A percentile compares a stretch with the other conserved stretches of the same genome.
Evolutionary conservation across 2,113 vertebrate genomes (phyloP).

Genomic region (Clarias gariepinus): DNA sequence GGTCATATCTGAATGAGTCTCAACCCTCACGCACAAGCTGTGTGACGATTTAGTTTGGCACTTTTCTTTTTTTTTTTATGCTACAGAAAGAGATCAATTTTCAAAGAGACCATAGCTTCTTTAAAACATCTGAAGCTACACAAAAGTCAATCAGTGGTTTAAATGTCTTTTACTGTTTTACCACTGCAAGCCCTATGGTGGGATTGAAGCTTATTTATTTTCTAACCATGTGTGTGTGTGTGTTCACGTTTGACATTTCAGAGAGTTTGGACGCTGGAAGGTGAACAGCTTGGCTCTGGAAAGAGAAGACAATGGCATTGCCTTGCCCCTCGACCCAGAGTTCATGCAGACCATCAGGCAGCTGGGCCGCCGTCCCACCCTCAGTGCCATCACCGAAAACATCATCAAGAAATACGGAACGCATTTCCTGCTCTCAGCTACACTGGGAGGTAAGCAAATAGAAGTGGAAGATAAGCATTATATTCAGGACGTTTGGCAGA

Average conservation of each 20-base stretch:
- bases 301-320: constrained; percentile 77
- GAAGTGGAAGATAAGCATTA: not conserved
- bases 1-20: constrained; percentile 52
- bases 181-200: constrained; percentile 18
- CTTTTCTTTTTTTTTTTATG: not conserved
- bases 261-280: constrained; percentile 84
- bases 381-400: constrained; percentile 75
- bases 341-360: constrained; percentile 80
- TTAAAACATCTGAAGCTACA: constrained; percentile 12
- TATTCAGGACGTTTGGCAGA: not conserved
- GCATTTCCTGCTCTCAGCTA: constrained; percentile 79
- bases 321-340: constrained; percentile 77
- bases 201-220: constrained; percentile 46
- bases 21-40: constrained; percentile 38
- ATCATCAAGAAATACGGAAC: constrained; percentile 81
- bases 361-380: constrained; percentile 77
- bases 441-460: constrained; percentile 74
- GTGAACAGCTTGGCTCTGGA: constrained; percentile 81
- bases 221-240: constrained; percentile 40
- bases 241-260: constrained; percentile 66
- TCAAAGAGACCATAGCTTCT: constrained; percentile 15
- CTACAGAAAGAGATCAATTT: constrained; percentile 20
- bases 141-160: constrained; percentile 29
- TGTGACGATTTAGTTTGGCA: constrained; percentile 39
- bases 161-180: constrained; percentile 11